Conservation (phyloP, 2,113 vertebrate genomes). For the Panthera tigris region DNA sequence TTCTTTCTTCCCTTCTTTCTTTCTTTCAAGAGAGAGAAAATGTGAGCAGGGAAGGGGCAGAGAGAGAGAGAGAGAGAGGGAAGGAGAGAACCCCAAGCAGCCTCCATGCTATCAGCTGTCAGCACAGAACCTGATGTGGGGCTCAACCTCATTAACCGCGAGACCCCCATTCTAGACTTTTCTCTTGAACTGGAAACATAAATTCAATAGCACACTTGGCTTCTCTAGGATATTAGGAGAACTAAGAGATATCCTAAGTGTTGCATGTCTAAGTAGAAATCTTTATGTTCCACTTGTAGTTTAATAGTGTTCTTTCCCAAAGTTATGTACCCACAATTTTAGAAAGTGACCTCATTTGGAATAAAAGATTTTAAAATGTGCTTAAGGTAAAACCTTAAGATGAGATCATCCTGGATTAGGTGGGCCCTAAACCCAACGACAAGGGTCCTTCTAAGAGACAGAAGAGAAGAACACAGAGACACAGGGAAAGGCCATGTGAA, state of each 20-base stretch:
- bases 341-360: neutral
- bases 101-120: too few relatives aligned
- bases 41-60: too few relatives aligned
- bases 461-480: neutral
- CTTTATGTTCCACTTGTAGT: neutral
- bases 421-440: neutral
- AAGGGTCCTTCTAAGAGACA: neutral
- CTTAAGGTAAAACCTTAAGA: neutral
- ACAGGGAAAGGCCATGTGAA: neutral
- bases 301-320: neutral
- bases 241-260: neutral
- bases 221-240: neutral
- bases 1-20: too few relatives aligned
- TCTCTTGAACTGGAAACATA: slow-evolving; percentile 24
- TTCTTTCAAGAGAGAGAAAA: too few relatives aligned
- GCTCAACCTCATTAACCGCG: too few relatives aligned
- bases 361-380: neutral
- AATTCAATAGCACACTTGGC: neutral
- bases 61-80: too few relatives aligned
- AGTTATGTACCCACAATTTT: neutral
- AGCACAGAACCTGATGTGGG: too few relatives aligned
- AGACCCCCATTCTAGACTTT: neutral
- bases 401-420: neutral
- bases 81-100: too few relatives aligned
- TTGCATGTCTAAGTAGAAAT: neutral